Evolutionary conservation across 2,797 vertebrate genomes (phyloP), one percentile per base, ranked within the genome.

Genomic region (Cyprinella venusta): DNA sequence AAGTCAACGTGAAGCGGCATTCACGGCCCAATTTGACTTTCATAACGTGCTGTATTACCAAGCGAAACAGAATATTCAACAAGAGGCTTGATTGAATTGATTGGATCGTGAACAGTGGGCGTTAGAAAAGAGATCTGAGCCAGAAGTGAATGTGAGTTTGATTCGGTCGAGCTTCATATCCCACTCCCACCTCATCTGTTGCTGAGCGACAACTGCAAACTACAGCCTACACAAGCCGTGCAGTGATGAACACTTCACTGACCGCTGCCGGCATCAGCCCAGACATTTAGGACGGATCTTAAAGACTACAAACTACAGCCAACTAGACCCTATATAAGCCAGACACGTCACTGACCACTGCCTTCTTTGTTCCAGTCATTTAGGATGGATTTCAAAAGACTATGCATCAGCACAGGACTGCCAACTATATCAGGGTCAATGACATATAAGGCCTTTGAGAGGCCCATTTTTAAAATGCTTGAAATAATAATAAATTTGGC

Each of bases 141-240:
- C 75, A 76, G 75, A 6, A 24, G 24, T 63, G 54, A 24, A 77
- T 63, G n/a, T 2, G 72, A 74, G 26, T 75, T 42, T 63, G 56
- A 77, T 45, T 77, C 2, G 48, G 48, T 54, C 70, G 48, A 52
- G 70, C 48, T 52, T 19, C 13, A 4, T 71, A 12, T 52, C 70
- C 48, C 36, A 63, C 54, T 76, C 50, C 54, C 36, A 30, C 75
- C 5, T 76, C 72, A 59, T 76, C 36, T 40, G 72, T 59, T 76
- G 18, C 36, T 2, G 67, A 18, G 45, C 70, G 24, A 50, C 24
- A 3, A 18, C 70, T 19, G n/a, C 38, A 63, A 42, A 30, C 75
- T 30, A 40, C 56, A 63, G 33, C 54, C 74, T 26, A 30, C 74
- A 18, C 54, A 9, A 67, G 64, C 19, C 33, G 21, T 21, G 10